Base-by-base conservation (phyloP, 2,797 vertebrate species). In the Sebastes steindachneri region DNA sequence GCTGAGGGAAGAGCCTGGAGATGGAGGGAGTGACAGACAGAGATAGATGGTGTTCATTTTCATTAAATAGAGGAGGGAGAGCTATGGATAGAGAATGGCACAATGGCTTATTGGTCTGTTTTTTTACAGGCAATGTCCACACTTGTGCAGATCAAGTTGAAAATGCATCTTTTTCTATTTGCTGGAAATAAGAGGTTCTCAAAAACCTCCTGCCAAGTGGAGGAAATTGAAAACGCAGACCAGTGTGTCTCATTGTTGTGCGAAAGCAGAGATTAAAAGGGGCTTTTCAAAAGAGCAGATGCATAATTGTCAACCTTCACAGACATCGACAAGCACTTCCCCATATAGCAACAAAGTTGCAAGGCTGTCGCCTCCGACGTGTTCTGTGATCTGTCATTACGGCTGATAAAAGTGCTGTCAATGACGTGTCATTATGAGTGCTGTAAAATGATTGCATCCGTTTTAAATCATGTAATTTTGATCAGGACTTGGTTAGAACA, bases 11-110 rank as follows among this genome's bases (percentile, higher is more conserved):
- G 29, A 72, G 63, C 65, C 19, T 60, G 60, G 65, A 53, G 70
- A 85, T 68, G 55, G 79, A 70, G 51, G 35, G 37, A 65, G 65
- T 77, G 75, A 83, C 72, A 53, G 48, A 25, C 48, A 67, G 53
- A 70, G 71, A 77, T 64, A 70, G 63, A 82, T 73, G 53, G 53
- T 45, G 53, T 78, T 84, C 55, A 71, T 79, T 82, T 73, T 73
- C 37, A 79, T 79, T 64, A 53, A 83, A 67, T 67, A 59, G 63
- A 75, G 23, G 28, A 45, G 10, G 10, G 31, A 41, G 17, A 19
- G 21, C 51, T 54, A 15, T 28, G 33, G 37, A 35, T 31, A 12
- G 67, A 60, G 35, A 59, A 68, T 45, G 12, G n/a, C 53, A 69
- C 33, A 28, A 26, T 66, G n/a, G 33, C 62, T 57, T 65, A 58